Evolutionary conservation across 1,140 invertebrate species (phyloP).

Genomic region (Megalonaias nervosa): DNA sequence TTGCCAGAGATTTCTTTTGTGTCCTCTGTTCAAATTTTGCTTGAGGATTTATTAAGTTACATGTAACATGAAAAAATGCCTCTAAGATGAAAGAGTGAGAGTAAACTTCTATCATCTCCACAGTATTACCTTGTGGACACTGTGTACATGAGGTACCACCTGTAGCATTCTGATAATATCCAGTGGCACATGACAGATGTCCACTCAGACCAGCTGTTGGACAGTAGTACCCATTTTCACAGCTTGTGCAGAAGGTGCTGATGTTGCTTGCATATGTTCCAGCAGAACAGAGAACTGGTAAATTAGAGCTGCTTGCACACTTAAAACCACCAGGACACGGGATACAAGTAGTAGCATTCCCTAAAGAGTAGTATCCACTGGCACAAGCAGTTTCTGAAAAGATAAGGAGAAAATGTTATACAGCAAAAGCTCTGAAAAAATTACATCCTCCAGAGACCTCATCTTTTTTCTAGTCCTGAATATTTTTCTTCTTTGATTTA

Average conservation of each 20-base stretch:
- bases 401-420: background rate
- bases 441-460: too few relatives aligned
- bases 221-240: constrained; percentile 47
- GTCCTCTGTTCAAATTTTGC: too few relatives aligned
- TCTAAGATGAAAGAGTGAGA: too few relatives aligned
- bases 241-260: constrained; percentile 36
- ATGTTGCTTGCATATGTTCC: constrained; percentile 45
- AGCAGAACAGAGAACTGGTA: constrained; percentile 43
- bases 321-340: constrained; percentile 52
- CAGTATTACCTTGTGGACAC: constrained; percentile 56
- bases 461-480: too few relatives aligned
- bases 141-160: constrained; percentile 51
- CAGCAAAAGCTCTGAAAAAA: too few relatives aligned
- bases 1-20: too few relatives aligned
- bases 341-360: constrained; percentile 36
- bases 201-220: constrained; percentile 35
- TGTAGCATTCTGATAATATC: constrained; percentile 49
- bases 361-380: constrained; percentile 48
- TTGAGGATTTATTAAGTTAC: too few relatives aligned
- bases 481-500: too few relatives aligned
- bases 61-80: too few relatives aligned
- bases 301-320: constrained; percentile 28
- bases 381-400: constrained; percentile 32
- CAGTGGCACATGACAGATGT: constrained; percentile 41
- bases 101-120: too few relatives aligned